phyloP scores from a whole-genome alignment of 2,113 vertebrate species.

The Lanius ludovicianus region DNA sequence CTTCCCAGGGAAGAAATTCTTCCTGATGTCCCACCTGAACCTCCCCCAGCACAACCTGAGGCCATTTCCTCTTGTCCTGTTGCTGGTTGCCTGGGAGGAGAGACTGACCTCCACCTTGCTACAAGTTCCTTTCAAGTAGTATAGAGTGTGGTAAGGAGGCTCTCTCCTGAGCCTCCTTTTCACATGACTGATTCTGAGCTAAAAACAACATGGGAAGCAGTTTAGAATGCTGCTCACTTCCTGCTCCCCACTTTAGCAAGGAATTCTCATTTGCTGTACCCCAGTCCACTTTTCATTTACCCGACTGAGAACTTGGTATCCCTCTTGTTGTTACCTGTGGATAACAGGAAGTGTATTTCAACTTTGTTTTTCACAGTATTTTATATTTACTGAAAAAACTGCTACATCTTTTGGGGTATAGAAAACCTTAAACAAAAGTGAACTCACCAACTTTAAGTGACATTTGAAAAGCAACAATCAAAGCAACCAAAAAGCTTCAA shows the following conservation, averaged over 20 bases:
- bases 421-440: not conserved
- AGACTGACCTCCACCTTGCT: rapidly evolving
- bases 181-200: not conserved
- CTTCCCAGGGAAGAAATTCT: not conserved
- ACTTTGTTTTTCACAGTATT: not conserved
- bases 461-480: not conserved
- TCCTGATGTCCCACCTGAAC: not conserved
- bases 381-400: not conserved
- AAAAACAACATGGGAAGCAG: not conserved
- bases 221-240: not conserved
- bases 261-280: not conserved
- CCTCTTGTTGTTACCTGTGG: not conserved
- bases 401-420: not conserved
- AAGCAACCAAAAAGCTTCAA: not conserved
- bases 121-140: not conserved
- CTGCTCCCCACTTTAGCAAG: not conserved
- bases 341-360: not conserved
- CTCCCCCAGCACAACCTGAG: not conserved
- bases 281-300: not conserved
- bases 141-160: not conserved
- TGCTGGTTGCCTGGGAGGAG: no score
- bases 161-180: not conserved
- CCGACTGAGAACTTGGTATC: not conserved
- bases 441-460: not conserved
- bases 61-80: not conserved